A percentile compares a stretch with the other conserved stretches of the same genome.
These are phyloP conservation scores for Pogonocichla stellata DNA, from an alignment of 2,113 vertebrate genomes.

Conservation along the genomic window DNA sequence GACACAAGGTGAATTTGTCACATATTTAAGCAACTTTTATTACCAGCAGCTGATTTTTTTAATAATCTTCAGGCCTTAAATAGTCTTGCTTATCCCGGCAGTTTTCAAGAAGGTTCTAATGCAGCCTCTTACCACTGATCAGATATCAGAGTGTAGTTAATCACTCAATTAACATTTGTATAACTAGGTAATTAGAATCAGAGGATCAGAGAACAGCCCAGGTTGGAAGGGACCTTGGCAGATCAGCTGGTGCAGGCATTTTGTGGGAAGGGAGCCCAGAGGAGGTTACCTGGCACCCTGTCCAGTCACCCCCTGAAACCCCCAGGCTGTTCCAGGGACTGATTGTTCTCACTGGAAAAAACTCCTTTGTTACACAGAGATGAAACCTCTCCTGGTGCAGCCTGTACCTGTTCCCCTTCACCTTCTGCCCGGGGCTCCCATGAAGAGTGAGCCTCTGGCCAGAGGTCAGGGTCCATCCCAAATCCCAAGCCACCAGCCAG, in stretches of 20 bases:
- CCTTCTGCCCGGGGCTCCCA: fast-evolving
- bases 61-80: not conserved
- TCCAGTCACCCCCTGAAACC: not conserved
- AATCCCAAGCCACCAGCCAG: not conserved
- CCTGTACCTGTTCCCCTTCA: not conserved
- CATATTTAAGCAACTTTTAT: not conserved
- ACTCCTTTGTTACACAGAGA: not conserved
- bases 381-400: not conserved
- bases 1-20: not conserved
- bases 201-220: not conserved
- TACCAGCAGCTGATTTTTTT: not conserved
- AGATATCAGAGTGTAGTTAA: not conserved
- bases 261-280: not conserved
- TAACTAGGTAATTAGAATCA: not conserved
- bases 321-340: not conserved
- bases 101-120: not conserved
- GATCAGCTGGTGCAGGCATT: not conserved
- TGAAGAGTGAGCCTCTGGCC: fast-evolving
- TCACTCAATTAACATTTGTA: not conserved
- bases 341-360: not conserved
- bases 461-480: not conserved
- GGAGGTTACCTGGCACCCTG: not conserved
- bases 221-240: not conserved
- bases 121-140: not conserved
- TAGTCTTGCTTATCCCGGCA: not conserved